Conservation (phyloP, 2,888 invertebrate genomes). For the Agrypnus murinus region DNA sequence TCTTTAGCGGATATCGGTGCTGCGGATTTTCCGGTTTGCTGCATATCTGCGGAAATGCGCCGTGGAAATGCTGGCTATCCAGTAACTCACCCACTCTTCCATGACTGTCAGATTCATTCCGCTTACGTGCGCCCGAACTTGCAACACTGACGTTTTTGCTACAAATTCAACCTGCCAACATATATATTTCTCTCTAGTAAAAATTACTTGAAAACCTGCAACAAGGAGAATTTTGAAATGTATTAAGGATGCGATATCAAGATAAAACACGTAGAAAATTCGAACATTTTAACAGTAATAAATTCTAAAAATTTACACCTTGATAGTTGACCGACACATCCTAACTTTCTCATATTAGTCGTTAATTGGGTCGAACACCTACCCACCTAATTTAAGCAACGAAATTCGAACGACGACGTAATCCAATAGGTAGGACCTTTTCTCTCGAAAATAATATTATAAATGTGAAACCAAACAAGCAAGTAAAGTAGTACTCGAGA, state of each 20-base stretch:
- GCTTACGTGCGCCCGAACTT: constrained; percentile 49
- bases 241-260: constrained; percentile 20
- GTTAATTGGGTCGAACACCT: no score
- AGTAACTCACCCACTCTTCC: constrained; percentile 50
- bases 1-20: constrained; percentile 48
- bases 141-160: constrained; percentile 43
- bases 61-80: constrained; percentile 51
- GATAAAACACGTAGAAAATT: not conserved
- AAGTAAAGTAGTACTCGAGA: constrained; percentile 23
- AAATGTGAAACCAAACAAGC: constrained; percentile 41
- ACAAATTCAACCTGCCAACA: constrained; percentile 38
- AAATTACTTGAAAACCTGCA: constrained; percentile 34
- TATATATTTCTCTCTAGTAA: constrained; percentile 33
- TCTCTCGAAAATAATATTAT: constrained; percentile 4
- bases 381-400: no score
- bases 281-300: not conserved
- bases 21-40: constrained; percentile 52
- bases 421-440: no score
- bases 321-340: not conserved
- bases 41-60: constrained; percentile 52
- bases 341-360: not conserved
- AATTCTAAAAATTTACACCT: no score
- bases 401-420: not conserved
- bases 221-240: not conserved
- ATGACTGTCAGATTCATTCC: constrained; percentile 50